Evolutionary conservation across 2,888 invertebrate genomes (phyloP).

Genomic region (Cistogaster globosa): DNA sequence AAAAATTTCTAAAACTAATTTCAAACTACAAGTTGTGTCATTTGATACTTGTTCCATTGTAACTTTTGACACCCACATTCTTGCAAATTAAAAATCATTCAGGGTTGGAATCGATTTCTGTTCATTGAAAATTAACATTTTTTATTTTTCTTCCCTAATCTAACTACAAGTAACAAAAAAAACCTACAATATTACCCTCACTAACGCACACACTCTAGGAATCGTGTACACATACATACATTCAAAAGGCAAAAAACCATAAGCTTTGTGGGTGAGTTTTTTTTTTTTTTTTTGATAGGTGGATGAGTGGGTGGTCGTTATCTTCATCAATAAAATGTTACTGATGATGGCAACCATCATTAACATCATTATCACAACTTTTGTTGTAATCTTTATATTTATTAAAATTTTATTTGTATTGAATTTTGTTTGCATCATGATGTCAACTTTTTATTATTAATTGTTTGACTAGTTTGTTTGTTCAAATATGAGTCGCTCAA

Average conservation of each 20-base stretch:
- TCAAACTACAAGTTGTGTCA: not conserved
- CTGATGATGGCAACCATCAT: conserved; percentile 53
- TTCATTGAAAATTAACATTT: conserved; percentile 44
- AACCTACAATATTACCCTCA: not conserved
- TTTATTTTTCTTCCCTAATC: conserved; percentile 39
- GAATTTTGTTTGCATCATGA: not conserved
- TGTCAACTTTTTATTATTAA: too few species aligned
- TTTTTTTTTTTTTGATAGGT: conserved; percentile 11
- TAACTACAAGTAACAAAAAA: conserved; percentile 24
- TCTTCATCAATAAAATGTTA: conserved; percentile 52
- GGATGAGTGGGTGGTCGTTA: conserved; percentile 39
- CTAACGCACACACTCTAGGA: not conserved
- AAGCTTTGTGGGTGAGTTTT: conserved; percentile 13
- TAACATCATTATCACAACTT: conserved; percentile 6
- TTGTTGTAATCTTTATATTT: conserved; percentile 2
- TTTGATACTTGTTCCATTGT: not conserved
- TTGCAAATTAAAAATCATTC: conserved; percentile 23
- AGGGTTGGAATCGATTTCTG: conserved; percentile 62
- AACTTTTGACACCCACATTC: not conserved
- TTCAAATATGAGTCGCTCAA: too few species aligned
- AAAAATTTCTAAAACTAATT: not conserved
- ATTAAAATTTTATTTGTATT: conserved; percentile 31
- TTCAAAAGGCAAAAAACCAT: not conserved
- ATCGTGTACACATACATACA: not conserved
- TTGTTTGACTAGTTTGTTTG: too few species aligned